Evolutionary conservation across 2,797 vertebrate species (phyloP), one percentile per base, ranked within the genome.

Genomic region (Gymnodraco acuticeps): DNA sequence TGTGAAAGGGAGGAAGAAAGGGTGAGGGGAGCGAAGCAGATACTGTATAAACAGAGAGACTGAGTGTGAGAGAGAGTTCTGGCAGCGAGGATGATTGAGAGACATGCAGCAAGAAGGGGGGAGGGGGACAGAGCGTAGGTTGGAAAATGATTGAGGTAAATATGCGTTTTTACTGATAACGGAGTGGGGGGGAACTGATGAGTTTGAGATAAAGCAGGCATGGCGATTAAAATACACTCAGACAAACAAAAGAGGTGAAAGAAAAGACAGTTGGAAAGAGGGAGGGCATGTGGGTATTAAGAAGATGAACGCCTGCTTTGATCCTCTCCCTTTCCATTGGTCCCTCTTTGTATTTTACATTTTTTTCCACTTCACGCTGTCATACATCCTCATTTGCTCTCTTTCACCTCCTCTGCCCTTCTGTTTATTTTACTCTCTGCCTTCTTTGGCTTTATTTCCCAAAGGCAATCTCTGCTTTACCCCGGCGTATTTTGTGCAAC

Each of bases 401-500:
- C 56, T 58, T 54, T 75, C 64, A 64, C 68, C 71, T 76, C 52
- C 46, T 77, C 42, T 55, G 51, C 14, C 64, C 55, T 77, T 62
- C 73, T 70, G 38, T 73, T 81, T 63, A 54, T 64, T 60, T 58
- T 16, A 51, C 53, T 76, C 31, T 64, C 70, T 46, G 23, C 74
- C 70, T 65, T 73, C 66, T 54, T 64, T 41, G 0, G n/a, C 81
- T 85, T 88, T 86, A 85, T 89, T 89, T 90, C 86, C 83, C 85
- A 74, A 81, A 2, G 62, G 82, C 45, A 41, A 5, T 5, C 48
- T 84, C 1, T 4, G 66, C 56, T 82, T 72, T 80, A 72, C 68
- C 67, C 27, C 3, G 67, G 38, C 14, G 10, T 74, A 23, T 66
- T 86, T 78, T 82, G 78, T 67, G 65, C n/a, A n/a, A n/a, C n/a